A percentile compares a stretch with the other conserved stretches of the same genome.
Conservation (phyloP, 2,113 vertebrate species). For the Leptobrachium ailaonicum region DNA sequence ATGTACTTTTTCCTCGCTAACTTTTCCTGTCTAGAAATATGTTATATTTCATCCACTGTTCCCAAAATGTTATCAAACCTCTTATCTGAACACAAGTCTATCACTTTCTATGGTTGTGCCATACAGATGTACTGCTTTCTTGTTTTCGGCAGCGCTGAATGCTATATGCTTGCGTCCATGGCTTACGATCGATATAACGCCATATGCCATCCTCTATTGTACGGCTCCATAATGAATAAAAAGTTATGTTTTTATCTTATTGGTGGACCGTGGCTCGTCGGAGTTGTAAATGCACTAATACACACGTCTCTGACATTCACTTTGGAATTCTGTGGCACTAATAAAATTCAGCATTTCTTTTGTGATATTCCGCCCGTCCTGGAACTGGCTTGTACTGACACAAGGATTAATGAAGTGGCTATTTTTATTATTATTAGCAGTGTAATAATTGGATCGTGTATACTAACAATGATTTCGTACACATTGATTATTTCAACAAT, state of each 20-base stretch:
- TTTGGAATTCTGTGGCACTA: conserved; percentile 14
- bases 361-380: conserved; percentile 34
- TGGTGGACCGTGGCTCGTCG: neutral
- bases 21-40: conserved; percentile 33
- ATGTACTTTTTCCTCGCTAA: conserved; percentile 37
- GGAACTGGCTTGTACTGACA: conserved; percentile 21
- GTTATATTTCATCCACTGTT: conserved; percentile 19
- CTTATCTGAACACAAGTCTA: neutral
- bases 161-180: conserved; percentile 31
- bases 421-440: conserved; percentile 20
- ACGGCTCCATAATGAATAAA: conserved; percentile 24
- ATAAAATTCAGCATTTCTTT: conserved; percentile 29
- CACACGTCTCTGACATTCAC: conserved; percentile 16
- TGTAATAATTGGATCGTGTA: neutral
- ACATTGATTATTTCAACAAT: conserved; percentile 21
- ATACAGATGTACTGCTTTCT: conserved; percentile 23
- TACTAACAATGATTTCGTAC: conserved; percentile 23
- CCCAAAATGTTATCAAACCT: conserved; percentile 16
- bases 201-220: conserved; percentile 34
- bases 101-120: conserved; percentile 16
- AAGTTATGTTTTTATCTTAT: conserved; percentile 19
- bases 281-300: conserved; percentile 11
- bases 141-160: conserved; percentile 19
- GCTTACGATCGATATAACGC: conserved; percentile 38
- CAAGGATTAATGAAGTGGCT: conserved; percentile 16